Base-by-base conservation (phyloP, 2,113 vertebrate genomes). In the Chloropsis cyanopogon region DNA sequence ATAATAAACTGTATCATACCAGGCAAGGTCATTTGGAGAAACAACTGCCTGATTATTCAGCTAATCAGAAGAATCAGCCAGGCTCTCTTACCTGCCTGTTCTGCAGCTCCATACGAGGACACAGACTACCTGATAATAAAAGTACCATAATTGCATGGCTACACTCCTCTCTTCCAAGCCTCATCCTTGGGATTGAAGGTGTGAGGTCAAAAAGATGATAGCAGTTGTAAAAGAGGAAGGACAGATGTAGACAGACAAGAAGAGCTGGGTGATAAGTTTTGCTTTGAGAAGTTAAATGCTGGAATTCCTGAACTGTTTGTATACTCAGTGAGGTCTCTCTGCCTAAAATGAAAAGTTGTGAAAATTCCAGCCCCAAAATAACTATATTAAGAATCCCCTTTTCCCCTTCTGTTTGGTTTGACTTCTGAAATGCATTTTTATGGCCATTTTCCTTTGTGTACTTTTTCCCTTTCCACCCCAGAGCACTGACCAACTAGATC, bases 1-100 rank as follows among this genome's bases (percentile, higher is more conserved):
- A 92, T 88, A 84, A 87, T 92, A 76, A 94, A 71, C 61, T 90
- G 28, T 61, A 89, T 93, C 49, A 42, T 88, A 87, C 83, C 75
- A 88, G 90, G 56, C 90, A 95, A 96, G 95, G 95, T 93, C 88
- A 54, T 79, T 83, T 12, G 3, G 64, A 91, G 90, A 92, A 94
- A 92, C 86, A 95, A 72, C 56, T 85, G 90, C 86, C 86, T 96
- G 94, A 96, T 97, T 95, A 96, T 92, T 93, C 88, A 96, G 84
- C 93, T 97, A 93, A 96, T 97, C 95, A 94, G 49, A 85, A 68
- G 82, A 85, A 92, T 92, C 88, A 93, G 80, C 66, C 82, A 71
- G 52, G 33, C n/a, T 37, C 46, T 71, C 88, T 82, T 52, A 89
- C 66, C 82, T 91, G 59, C 42, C 77, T 28, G 5, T 73, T 96